Evolutionary conservation across 2,113 vertebrate species (phyloP).

Genomic region (Kryptolebias marmoratus): DNA sequence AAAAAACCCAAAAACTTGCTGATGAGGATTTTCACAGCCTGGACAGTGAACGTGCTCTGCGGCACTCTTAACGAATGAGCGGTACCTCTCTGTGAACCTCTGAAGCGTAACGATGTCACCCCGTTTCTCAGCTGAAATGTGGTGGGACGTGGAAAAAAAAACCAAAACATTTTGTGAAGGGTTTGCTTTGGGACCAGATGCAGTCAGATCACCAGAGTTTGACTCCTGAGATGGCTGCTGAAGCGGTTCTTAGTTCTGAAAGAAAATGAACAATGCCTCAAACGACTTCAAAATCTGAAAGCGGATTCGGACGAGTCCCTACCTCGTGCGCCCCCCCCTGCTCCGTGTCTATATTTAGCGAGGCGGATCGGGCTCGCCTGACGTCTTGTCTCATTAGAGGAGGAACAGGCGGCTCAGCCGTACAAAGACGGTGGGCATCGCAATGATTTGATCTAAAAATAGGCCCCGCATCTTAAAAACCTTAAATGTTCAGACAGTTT

Average conservation of each 20-base stretch:
- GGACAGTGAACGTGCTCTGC: slow-evolving; percentile 38
- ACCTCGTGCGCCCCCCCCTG: slow-evolving; percentile 39
- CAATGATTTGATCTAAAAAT: slow-evolving; percentile 76
- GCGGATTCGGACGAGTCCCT: slow-evolving; percentile 38
- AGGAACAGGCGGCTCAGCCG: slow-evolving; percentile 44
- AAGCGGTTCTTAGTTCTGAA: slow-evolving; percentile 20
- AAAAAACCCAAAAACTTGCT: background rate
- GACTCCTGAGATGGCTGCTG: slow-evolving; percentile 21
- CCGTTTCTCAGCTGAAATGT: slow-evolving; percentile 45
- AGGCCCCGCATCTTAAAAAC: slow-evolving; percentile 47
- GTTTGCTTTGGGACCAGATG: slow-evolving; percentile 13
- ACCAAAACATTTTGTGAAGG: slow-evolving; percentile 6
- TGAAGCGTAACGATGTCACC: slow-evolving; percentile 71
- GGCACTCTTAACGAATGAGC: slow-evolving; percentile 68
- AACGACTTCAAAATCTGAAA: slow-evolving; percentile 53
- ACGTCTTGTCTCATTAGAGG: slow-evolving; percentile 68
- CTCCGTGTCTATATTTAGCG: slow-evolving; percentile 70
- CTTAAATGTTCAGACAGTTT: slow-evolving; percentile 37
- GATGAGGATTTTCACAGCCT: slow-evolving; percentile 22
- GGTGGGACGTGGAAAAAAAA: slow-evolving; percentile 36
- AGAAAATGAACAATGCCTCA: slow-evolving; percentile 17
- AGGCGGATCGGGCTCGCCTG: slow-evolving; percentile 50
- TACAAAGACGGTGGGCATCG: slow-evolving; percentile 45
- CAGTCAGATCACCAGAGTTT: slow-evolving; percentile 29
- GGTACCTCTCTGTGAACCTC: slow-evolving; percentile 55